Percentiles rank a stretch among this genome's conserved stretches.
Conservation (phyloP, 2,888 invertebrate species). For the Neria commutata region DNA sequence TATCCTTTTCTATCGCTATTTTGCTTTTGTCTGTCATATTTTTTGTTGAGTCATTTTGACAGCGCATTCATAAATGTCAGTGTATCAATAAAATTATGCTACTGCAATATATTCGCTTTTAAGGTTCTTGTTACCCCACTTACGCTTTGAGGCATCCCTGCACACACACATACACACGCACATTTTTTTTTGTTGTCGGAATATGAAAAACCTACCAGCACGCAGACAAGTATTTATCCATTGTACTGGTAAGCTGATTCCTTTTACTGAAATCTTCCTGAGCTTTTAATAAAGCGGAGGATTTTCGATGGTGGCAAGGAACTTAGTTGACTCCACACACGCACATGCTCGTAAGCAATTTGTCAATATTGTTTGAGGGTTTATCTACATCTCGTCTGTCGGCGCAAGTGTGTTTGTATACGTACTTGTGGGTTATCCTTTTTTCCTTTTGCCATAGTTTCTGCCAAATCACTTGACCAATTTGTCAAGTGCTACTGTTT, state of each 20-base stretch:
- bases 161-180: not conserved
- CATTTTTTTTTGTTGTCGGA: too few species aligned
- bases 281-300: too few species aligned
- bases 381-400: not conserved
- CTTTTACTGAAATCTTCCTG: too few species aligned
- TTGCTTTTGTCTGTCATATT: too few species aligned
- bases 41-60: not conserved
- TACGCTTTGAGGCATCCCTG: not conserved
- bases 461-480: conserved; percentile 60
- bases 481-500: conserved; percentile 53
- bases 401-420: not conserved
- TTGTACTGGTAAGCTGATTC: too few species aligned
- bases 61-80: conserved; percentile 1
- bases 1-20: too few species aligned
- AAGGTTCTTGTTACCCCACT: not conserved
- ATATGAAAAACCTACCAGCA: too few species aligned
- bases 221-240: too few species aligned
- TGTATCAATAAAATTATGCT: conserved; percentile 5
- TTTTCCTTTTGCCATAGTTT: conserved; percentile 30
- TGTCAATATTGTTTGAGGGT: conserved; percentile 27
- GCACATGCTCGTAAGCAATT: conserved; percentile 15
- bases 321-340: too few species aligned
- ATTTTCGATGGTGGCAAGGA: too few species aligned
- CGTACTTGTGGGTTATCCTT: conserved; percentile 19
- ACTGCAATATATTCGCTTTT: not conserved